Percentiles rank a stretch among this genome's conserved stretches.
phyloP scores from a whole-genome alignment of 2,888 invertebrate species.

The Lottia scabra region DNA sequence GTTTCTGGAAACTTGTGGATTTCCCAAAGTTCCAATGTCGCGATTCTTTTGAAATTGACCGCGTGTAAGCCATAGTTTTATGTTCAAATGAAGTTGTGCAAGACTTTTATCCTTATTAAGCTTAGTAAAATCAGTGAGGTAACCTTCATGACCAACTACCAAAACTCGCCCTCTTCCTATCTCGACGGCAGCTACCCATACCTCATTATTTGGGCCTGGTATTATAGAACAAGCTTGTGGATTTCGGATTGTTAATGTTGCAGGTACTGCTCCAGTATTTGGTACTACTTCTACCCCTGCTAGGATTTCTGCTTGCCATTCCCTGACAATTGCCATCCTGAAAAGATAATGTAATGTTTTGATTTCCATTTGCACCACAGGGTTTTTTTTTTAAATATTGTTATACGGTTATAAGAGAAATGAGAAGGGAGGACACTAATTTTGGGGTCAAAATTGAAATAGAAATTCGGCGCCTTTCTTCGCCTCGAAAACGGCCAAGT shows the following conservation, averaged over 20 bases:
- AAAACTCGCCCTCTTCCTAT: neutral
- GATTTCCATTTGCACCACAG: too few species aligned
- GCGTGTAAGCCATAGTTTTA: neutral
- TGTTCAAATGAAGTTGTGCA: neutral
- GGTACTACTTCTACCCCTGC: neutral
- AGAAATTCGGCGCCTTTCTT: too few species aligned
- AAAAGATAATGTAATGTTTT: too few species aligned
- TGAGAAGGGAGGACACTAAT: too few species aligned
- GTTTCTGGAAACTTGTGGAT: neutral
- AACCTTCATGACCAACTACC: neutral
- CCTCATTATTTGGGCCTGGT: neutral
- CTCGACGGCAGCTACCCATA: neutral
- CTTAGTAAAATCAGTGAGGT: neutral
- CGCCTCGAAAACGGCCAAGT: too few species aligned
- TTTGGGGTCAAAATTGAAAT: too few species aligned
- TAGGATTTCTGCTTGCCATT: neutral
- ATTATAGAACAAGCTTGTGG: neutral
- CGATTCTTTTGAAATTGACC: neutral
- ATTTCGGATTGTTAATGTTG: neutral
- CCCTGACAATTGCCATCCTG: too few species aligned
- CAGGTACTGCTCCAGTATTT: neutral
- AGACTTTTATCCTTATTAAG: neutral
- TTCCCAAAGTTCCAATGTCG: neutral
- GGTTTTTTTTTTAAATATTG: too few species aligned
- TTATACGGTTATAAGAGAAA: too few species aligned